Evolutionary conservation across 2,888 invertebrate genomes (phyloP), one percentile per base, ranked within the genome.

Genomic region (Hydroisotoma schaefferi): DNA sequence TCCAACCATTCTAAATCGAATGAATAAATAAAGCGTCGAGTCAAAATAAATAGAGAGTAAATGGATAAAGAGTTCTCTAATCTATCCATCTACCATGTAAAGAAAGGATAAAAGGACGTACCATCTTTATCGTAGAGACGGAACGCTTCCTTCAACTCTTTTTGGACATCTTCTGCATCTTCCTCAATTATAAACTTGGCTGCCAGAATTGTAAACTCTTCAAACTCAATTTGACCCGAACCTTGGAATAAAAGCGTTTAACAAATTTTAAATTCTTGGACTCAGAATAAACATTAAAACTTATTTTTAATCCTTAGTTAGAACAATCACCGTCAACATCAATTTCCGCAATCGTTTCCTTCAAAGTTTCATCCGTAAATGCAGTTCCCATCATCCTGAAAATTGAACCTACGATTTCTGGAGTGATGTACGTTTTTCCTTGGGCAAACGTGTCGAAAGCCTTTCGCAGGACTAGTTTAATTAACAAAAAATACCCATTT

Each of bases 261-360:
- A 33, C 15, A 20, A 33, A 22, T n/a, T n/a, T n/a, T n/a, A n/a
- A n/a, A n/a, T n/a, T 25, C 48, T 6, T 67, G 15, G 15, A 33
- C 15, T 6, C 6, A 33, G 33, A 10, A 6, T 33, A 33, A 15
- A 6, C 33, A 10, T 33, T 20, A 27, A 26, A 49, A 25, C 20
- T 37, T 43, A 15, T 4, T 38, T 3, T 8, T 1, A 26, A 26
- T 10, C 18, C 15, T 25, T 37, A 28, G 1, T 15, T 18, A 28
- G 25, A 28, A 47, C 20, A 28, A 75, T 69, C 71, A 81, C 81
- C 82, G 65, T 83, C 82, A 38, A 79, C 77, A 74, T 83, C 83
- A 71, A 80, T 79, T 68, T 81, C 80, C 67, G 81, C 81, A 65
- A 82, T 81, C 74, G 82, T 78, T 65, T 79, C 79, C 70, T 81